Evolutionary conservation across 2,113 vertebrate species (phyloP).

Genomic region (Penelope pileata): DNA sequence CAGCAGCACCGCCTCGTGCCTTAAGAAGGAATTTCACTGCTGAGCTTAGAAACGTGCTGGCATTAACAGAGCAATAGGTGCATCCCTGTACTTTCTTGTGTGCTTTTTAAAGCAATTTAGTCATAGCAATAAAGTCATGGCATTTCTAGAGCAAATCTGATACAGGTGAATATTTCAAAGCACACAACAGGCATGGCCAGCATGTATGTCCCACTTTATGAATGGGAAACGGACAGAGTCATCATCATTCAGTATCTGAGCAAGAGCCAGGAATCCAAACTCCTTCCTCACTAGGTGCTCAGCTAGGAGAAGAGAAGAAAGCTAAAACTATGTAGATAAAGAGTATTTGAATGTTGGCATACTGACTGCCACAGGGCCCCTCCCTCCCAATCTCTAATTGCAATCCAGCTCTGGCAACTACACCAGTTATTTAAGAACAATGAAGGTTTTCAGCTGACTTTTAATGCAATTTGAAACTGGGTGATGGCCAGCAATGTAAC

Average conservation of each 20-base stretch:
- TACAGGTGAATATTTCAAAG: background rate
- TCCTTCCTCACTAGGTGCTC: background rate
- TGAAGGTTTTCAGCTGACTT: slow-evolving; percentile 68
- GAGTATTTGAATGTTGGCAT: background rate
- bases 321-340: background rate
- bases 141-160: background rate
- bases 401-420: slow-evolving; percentile 32
- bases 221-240: background rate
- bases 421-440: slow-evolving; percentile 52
- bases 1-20: slow-evolving; percentile 61
- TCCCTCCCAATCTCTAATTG: slow-evolving; percentile 6
- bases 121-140: background rate
- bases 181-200: accelerated
- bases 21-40: background rate
- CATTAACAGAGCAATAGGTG: background rate
- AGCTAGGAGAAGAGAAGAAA: background rate
- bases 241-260: background rate
- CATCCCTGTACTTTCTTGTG: background rate
- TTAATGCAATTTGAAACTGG: slow-evolving; percentile 55
- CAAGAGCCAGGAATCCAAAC: background rate
- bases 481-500: slow-evolving; percentile 23
- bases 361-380: background rate
- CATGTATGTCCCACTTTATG: accelerated
- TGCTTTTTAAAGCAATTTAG: background rate
- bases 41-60: background rate